Evolutionary conservation across 1,140 invertebrate species (phyloP).

Genomic region (Acromyrmex echinatior): DNA sequence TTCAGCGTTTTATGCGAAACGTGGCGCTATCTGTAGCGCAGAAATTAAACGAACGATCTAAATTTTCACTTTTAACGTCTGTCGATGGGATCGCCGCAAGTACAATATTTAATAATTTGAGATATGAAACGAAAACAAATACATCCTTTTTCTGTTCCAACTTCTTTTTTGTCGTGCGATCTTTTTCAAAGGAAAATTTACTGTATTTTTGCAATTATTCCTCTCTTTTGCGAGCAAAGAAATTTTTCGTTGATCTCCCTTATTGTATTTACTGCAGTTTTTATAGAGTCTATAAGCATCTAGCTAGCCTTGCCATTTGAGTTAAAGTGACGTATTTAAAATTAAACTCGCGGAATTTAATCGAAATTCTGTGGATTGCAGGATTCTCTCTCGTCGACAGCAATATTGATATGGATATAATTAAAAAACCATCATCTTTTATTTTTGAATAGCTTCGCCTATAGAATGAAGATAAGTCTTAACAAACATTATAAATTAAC

Average conservation of each 20-base stretch:
- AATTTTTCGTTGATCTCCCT: not conserved
- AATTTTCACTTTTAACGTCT: not conserved
- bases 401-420: not conserved
- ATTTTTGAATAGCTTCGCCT: not conserved
- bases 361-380: slow-evolving; percentile 6
- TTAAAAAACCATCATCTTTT: not conserved
- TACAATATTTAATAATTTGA: not conserved
- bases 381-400: not conserved
- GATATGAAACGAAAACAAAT: not conserved
- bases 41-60: not conserved
- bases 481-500: slow-evolving; percentile 12
- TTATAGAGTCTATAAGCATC: too few relatives aligned
- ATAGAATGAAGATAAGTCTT: not conserved
- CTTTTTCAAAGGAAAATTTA: not conserved
- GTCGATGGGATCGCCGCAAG: not conserved
- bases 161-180: not conserved
- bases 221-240: not conserved
- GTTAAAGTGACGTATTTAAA: not conserved
- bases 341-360: slow-evolving; percentile 25
- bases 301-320: not conserved
- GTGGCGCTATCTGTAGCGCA: slow-evolving; percentile 8
- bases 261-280: not conserved
- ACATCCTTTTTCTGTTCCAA: not conserved
- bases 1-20: not conserved
- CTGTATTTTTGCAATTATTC: not conserved